Conservation (phyloP, 2,888 invertebrate genomes). For the Scelioninae gen. 1 region DNA sequence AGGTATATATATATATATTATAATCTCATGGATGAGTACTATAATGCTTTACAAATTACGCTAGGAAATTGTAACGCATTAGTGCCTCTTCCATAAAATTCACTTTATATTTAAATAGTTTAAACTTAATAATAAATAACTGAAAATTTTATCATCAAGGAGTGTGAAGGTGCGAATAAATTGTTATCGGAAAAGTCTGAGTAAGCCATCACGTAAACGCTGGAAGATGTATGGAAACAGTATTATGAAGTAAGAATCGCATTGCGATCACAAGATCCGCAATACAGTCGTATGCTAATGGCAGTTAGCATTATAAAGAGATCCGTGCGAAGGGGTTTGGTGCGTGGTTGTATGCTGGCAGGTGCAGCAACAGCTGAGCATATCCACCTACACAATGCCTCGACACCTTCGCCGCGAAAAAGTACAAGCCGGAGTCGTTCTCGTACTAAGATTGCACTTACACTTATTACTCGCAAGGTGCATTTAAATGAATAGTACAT, state of each 20-base stretch:
- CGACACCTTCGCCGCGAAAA: conserved; percentile 69
- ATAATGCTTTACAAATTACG: too few relatives aligned
- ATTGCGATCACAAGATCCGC: conserved; percentile 77
- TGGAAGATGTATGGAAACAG: conserved; percentile 71
- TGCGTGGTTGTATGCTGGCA: conserved; percentile 71
- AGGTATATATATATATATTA: too few relatives aligned
- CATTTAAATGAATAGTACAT: conserved; percentile 52
- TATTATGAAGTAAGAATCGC: conserved; percentile 80
- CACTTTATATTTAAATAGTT: too few relatives aligned
- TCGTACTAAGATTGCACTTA: conserved; percentile 29
- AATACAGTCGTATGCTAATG: conserved; percentile 74
- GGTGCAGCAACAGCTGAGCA: conserved; percentile 80
- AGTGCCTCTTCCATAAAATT: too few relatives aligned
- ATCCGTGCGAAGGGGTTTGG: conserved; percentile 51
- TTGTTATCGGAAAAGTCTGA: conserved; percentile 49
- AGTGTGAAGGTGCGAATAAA: conserved; percentile 3
- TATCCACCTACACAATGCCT: conserved; percentile 77
- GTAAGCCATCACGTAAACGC: conserved; percentile 74
- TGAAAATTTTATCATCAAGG: too few relatives aligned
- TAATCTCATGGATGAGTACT: too few relatives aligned
- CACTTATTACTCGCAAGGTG: conserved; percentile 65
- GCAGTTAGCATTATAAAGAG: conserved; percentile 64
- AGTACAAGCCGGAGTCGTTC: conserved; percentile 5
- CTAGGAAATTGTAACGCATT: too few relatives aligned
- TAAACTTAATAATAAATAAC: too few relatives aligned